Percentiles rank a stretch among this genome's conserved stretches.
Evolutionary conservation across 2,888 invertebrate species (phyloP).

Genomic region (Himalopsyche kuldschensis): DNA sequence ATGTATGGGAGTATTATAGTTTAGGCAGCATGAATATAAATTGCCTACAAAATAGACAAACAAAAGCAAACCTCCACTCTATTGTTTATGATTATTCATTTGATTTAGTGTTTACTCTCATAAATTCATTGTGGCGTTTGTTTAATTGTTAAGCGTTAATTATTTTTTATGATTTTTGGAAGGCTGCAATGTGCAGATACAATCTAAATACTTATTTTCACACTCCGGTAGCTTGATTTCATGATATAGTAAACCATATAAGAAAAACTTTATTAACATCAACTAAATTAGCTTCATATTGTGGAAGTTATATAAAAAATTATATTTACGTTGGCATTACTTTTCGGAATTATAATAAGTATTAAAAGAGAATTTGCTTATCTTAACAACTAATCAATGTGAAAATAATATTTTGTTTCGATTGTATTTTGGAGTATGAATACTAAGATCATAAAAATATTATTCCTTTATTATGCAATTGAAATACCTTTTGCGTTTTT

Average conservation of each 20-base stretch:
- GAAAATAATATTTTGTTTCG: background rate
- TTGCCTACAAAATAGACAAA: background rate
- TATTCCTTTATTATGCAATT: background rate
- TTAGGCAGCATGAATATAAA: background rate
- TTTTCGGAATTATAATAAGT: background rate
- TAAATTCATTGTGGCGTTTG: background rate
- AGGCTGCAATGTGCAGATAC: background rate
- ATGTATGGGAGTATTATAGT: background rate
- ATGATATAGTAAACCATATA: background rate
- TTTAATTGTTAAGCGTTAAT: background rate
- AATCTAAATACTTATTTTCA: conserved; percentile 7
- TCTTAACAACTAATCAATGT: background rate
- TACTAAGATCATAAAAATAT: background rate
- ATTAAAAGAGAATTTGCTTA: background rate
- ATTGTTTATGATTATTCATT: background rate
- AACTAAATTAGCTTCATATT: background rate
- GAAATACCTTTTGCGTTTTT: background rate
- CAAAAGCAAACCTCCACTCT: background rate
- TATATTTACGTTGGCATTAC: background rate
- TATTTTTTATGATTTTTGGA: background rate
- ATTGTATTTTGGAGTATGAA: background rate
- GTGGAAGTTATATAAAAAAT: background rate
- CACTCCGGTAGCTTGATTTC: conserved; percentile 1
- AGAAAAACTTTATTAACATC: background rate
- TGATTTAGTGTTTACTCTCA: background rate